Base-by-base conservation (phyloP, 2,888 invertebrate species). In the Metopia argyrocephala region DNA sequence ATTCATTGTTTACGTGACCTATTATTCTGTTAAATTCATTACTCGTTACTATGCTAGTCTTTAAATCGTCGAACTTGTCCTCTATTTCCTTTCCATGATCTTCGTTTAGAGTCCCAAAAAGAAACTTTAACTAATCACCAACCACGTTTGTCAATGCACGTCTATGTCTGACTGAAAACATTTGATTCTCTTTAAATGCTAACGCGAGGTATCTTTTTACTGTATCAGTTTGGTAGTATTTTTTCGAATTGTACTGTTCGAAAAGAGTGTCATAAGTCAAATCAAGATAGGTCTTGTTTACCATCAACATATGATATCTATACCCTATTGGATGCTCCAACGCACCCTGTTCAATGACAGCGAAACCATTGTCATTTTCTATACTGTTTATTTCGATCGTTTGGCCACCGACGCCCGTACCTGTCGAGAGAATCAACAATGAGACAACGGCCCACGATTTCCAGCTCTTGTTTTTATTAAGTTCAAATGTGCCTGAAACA, bases 221-320 rank as follows among this genome's bases (percentile, higher is more conserved):
- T 7, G 21, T 38, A 38, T 59, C 20, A 31, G 18, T 38, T 59
- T 59, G 31, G 21, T 38, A 59, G 21, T 20, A 59, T 59, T 31
- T 59, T n/a, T n/a, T n/a, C n/a, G n/a, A n/a, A n/a, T n/a, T n/a
- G n/a, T n/a, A n/a, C n/a, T n/a, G n/a, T n/a, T 59, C 5, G 21
- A 27, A 57, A n/a, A n/a, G 56, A 28, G 15, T 18, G 52, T 31
- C 50, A 50, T 52, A 65, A 4, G 65, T 65, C 25, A 38, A 31
- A 54, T 66, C 54, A 66, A 54, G 38, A 25, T 52, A 46, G 46
- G 68, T 68, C 46, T 56, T 68, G 9, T 57, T 68, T 31, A 38
- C 18, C 3, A 23, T 12, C 15, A 65, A 27, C 12, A 65, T 52
- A 23, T 52, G 50, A 52, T 65, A 66, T 66, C 23, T 66, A 25